These are phyloP conservation scores for Arnoldichthys spilopterus DNA, from an alignment of 2,797 vertebrate genomes.

Conservation along the genomic window DNA sequence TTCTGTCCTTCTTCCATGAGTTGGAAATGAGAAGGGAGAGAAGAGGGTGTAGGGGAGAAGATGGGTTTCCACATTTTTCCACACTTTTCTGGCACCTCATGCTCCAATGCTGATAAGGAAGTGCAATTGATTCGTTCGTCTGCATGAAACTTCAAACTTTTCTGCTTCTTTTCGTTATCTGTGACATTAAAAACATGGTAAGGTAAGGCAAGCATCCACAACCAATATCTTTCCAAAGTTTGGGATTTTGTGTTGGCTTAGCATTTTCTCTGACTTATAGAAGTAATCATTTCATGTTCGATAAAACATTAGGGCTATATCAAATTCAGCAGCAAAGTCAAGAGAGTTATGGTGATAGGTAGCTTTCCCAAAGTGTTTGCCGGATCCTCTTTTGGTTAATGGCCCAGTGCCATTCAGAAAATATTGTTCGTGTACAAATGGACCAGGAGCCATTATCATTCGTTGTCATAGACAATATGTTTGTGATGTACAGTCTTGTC, in stretches of 20 bases:
- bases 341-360: slow-evolving; percentile 35
- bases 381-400: neutral
- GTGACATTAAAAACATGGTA: slow-evolving; percentile 38
- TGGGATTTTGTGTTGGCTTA: slow-evolving; percentile 37
- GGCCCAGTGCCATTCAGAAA: slow-evolving; percentile 46
- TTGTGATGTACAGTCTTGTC: slow-evolving; percentile 72
- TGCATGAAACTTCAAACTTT: slow-evolving; percentile 27
- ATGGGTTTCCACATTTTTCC: slow-evolving; percentile 49
- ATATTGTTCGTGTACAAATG: slow-evolving; percentile 39
- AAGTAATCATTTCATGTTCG: slow-evolving; percentile 15
- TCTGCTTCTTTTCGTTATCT: neutral
- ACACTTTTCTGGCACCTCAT: slow-evolving; percentile 46
- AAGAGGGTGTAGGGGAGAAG: slow-evolving; percentile 18
- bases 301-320: slow-evolving; percentile 48
- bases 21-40: slow-evolving; percentile 61
- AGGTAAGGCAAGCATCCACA: slow-evolving; percentile 7
- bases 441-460: slow-evolving; percentile 59
- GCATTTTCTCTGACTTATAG: slow-evolving; percentile 34
- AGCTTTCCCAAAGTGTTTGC: neutral
- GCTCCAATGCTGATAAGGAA: slow-evolving; percentile 44
- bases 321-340: slow-evolving; percentile 41
- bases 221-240: slow-evolving; percentile 43
- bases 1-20: slow-evolving; percentile 64
- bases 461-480: slow-evolving; percentile 56
- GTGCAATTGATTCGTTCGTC: slow-evolving; percentile 25